A percentile compares a stretch with the other conserved stretches of the same genome.
Conservation (phyloP, 2,797 vertebrate genomes). For the Toxotes lorentzi region DNA sequence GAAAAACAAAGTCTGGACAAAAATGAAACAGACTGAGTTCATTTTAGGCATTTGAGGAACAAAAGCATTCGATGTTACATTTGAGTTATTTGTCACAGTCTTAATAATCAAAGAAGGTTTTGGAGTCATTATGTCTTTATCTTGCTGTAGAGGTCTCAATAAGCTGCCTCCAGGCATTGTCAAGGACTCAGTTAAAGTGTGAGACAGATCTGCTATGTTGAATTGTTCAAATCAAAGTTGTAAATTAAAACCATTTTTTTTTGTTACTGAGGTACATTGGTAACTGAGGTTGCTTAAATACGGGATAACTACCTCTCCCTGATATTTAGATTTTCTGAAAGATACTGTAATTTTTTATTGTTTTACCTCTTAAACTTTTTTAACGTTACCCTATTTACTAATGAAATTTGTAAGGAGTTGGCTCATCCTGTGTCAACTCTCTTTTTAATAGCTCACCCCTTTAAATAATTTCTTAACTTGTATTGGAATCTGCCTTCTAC, state of each 20-base stretch:
- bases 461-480: neutral
- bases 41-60: neutral
- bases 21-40: neutral
- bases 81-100: neutral
- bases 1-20: neutral
- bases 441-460: neutral
- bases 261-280: neutral
- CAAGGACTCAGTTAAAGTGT: neutral
- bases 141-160: neutral
- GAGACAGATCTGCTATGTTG: neutral
- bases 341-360: neutral
- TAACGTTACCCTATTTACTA: neutral
- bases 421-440: neutral
- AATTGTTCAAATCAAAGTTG: neutral
- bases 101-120: neutral
- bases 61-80: neutral
- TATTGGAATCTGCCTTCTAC: neutral
- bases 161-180: neutral
- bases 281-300: neutral
- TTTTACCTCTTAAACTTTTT: neutral
- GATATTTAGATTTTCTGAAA: neutral
- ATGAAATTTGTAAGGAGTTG: neutral
- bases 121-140: slow-evolving; percentile 14
- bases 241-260: neutral
- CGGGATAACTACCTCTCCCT: no score